These are phyloP conservation scores for Meiosimyza decipiens DNA, from an alignment of 2,888 invertebrate species.

Conservation along the genomic window DNA sequence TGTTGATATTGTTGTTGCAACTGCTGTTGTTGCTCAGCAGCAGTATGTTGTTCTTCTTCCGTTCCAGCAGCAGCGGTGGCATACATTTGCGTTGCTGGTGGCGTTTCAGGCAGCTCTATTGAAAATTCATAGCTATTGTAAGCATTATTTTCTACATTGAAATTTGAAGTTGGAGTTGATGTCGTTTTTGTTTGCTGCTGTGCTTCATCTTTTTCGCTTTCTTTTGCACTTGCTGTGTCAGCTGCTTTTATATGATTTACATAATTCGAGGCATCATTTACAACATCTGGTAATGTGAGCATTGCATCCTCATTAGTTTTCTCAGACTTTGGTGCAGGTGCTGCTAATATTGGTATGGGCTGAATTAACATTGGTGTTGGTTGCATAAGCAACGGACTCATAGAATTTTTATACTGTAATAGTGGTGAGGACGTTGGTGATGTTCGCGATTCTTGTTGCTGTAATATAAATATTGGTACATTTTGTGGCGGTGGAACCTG, in stretches of 20 bases:
- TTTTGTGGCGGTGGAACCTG: conserved; percentile 46
- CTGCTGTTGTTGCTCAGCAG: conserved; percentile 40
- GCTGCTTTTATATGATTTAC: conserved; percentile 34
- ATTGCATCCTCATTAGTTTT: conserved; percentile 4
- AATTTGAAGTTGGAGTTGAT: conserved; percentile 30
- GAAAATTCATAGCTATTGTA: conserved; percentile 54
- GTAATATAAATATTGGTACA: conserved; percentile 57
- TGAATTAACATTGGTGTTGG: conserved; percentile 43
- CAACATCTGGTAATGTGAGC: conserved; percentile 49
- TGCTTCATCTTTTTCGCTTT: not conserved
- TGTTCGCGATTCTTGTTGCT: conserved; percentile 41
- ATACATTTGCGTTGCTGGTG: conserved; percentile 43
- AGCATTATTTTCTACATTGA: conserved; percentile 21
- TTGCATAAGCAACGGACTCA: conserved; percentile 11
- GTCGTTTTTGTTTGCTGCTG: not conserved
- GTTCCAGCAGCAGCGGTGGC: conserved; percentile 5
- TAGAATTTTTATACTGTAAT: not conserved
- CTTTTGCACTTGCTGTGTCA: conserved; percentile 34
- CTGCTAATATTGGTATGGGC: conserved; percentile 40
- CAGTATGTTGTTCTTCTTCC: conserved; percentile 17
- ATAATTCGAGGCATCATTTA: conserved; percentile 49
- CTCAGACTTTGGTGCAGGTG: conserved; percentile 19
- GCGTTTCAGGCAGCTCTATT: conserved; percentile 61
- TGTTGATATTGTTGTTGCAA: conserved; percentile 44
- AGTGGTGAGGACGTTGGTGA: conserved; percentile 27